These are phyloP conservation scores for Drosophila mettleri DNA, from an alignment of 2,888 invertebrate genomes.

Conservation along the genomic window DNA sequence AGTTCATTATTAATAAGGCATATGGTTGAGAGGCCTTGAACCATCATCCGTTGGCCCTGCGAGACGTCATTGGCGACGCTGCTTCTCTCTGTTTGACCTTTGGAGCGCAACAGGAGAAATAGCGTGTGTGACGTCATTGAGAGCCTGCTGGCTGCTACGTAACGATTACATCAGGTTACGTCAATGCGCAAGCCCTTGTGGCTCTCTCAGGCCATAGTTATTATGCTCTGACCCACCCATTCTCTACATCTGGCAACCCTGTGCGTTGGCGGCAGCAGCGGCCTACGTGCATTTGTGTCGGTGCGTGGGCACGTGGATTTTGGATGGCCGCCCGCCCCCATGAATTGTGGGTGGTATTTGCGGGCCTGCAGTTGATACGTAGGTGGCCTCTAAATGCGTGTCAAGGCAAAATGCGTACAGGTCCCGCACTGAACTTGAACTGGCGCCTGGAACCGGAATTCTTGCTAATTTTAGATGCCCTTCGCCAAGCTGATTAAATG, in stretches of 20 bases:
- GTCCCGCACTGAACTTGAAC: slow-evolving; percentile 68
- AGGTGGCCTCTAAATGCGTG: slow-evolving; percentile 57
- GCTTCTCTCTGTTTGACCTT: slow-evolving; percentile 38
- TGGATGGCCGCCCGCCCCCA: slow-evolving; percentile 14
- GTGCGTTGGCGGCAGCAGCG: slow-evolving; percentile 42
- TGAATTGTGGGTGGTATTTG: slow-evolving; percentile 9
- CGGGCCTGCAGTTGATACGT: slow-evolving; percentile 20
- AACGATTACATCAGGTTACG: slow-evolving; percentile 52
- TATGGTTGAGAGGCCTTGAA: slow-evolving; percentile 49
- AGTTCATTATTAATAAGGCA: slow-evolving; percentile 54
- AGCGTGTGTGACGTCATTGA: slow-evolving; percentile 52
- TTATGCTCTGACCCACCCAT: slow-evolving; percentile 5
- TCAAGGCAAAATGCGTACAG: slow-evolving; percentile 61
- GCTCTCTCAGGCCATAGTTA: slow-evolving; percentile 4
- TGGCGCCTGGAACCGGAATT: slow-evolving; percentile 55
- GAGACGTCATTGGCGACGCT: slow-evolving; percentile 48
- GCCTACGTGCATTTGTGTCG: slow-evolving; percentile 61
- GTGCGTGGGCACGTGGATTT: slow-evolving; percentile 62
- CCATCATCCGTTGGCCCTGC: slow-evolving; percentile 40
- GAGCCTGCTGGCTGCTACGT: slow-evolving; percentile 35
- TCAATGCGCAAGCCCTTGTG: slow-evolving; percentile 58
- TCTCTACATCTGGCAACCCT: slow-evolving; percentile 40
- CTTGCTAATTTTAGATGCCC: slow-evolving; percentile 67
- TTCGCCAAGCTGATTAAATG: slow-evolving; percentile 60
- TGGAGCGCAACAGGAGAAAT: slow-evolving; percentile 60